These are phyloP conservation scores for Myripristis jacobus DNA, from an alignment of 2,797 vertebrate genomes.

Conservation along the genomic window DNA sequence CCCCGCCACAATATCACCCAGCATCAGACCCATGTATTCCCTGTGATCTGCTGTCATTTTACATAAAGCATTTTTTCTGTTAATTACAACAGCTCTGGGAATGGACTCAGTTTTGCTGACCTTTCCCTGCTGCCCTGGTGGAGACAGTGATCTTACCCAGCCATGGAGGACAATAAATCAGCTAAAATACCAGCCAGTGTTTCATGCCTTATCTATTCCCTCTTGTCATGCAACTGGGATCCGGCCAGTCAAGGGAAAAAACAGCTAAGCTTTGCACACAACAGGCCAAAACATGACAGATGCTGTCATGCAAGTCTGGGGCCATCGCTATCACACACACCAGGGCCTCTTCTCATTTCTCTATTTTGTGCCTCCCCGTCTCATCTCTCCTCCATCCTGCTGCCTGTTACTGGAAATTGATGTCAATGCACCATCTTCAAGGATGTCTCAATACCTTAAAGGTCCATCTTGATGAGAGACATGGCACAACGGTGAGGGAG, in stretches of 20 bases:
- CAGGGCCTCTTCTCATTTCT: no score
- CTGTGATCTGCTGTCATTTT: conserved; percentile 4
- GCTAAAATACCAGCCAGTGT: conserved; percentile 74
- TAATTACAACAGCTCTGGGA: conserved; percentile 6
- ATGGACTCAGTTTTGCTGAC: conserved; percentile 58
- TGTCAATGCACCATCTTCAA: no score
- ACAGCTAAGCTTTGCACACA: conserved; percentile 27
- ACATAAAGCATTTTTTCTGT: conserved; percentile 7
- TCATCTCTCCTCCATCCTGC: no score
- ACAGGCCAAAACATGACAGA: conserved; percentile 7
- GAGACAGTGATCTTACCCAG: conserved; percentile 57
- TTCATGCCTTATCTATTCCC: conserved; percentile 68
- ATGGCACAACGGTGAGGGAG: no score
- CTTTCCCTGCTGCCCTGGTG: conserved; percentile 65
- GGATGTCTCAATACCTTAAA: no score
- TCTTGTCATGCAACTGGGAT: conserved; percentile 36
- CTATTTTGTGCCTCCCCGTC: no score
- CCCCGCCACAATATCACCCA: not conserved
- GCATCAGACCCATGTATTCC: not conserved
- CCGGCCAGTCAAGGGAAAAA: conserved; percentile 52
- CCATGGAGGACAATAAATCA: conserved; percentile 58
- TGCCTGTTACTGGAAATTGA: no score
- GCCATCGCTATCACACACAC: conserved; percentile 44
- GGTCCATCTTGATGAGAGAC: no score
- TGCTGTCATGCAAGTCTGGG: conserved; percentile 51